Percentiles rank a stretch among this genome's conserved stretches.
phyloP scores from a whole-genome alignment of 1,140 invertebrate species.

The Scaptomyza graminum region DNA sequence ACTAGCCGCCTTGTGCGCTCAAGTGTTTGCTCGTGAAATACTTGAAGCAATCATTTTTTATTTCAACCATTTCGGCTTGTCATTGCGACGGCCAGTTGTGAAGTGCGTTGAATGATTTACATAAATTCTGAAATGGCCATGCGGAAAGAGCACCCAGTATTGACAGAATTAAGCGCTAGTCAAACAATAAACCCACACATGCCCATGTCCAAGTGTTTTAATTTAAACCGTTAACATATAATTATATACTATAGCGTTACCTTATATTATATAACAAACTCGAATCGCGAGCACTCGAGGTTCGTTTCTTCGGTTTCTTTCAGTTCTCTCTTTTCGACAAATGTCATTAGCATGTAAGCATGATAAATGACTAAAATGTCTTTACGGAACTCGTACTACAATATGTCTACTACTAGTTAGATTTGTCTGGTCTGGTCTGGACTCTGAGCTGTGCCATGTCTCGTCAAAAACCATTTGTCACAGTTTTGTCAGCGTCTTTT shows the following conservation, averaged over 20 bases:
- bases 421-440: constrained; percentile 19
- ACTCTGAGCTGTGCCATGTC: constrained; percentile 21
- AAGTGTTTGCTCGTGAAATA: constrained; percentile 80
- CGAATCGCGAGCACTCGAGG: constrained; percentile 40
- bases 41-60: constrained; percentile 66
- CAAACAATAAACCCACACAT: constrained; percentile 69
- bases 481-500: constrained; percentile 71
- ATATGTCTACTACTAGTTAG: constrained; percentile 8
- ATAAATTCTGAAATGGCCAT: constrained; percentile 75
- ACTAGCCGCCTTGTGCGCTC: constrained; percentile 17
- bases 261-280: constrained; percentile 67
- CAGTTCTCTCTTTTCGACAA: constrained; percentile 54
- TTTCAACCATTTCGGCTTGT: constrained; percentile 60
- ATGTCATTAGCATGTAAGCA: constrained; percentile 80
- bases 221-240: constrained; percentile 70
- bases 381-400: no score
- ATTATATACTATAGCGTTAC: constrained; percentile 68
- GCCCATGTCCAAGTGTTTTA: constrained; percentile 23
- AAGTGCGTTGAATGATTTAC: constrained; percentile 78
- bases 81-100: constrained; percentile 64
- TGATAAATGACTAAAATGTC: constrained; percentile 72
- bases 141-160: constrained; percentile 62
- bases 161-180: constrained; percentile 73
- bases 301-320: constrained; percentile 44
- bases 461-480: constrained; percentile 78